Percentiles rank a stretch among this genome's conserved stretches.
phyloP scores from a whole-genome alignment of 2,113 vertebrate genomes.

The Halichoeres trimaculatus region DNA sequence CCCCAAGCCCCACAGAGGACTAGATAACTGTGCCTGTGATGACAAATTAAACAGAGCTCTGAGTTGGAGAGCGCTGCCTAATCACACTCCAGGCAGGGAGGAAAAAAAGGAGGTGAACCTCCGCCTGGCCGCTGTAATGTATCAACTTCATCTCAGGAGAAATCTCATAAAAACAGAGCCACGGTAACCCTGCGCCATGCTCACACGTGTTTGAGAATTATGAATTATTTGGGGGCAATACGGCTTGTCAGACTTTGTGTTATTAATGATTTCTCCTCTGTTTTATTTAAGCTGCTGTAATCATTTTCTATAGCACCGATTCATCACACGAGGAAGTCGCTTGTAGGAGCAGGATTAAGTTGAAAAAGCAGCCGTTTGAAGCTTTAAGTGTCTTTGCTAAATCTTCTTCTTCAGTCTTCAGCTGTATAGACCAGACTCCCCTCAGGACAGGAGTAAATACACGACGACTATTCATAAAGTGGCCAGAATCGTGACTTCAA shows the following conservation, averaged over 20 bases:
- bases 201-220: conserved; percentile 8
- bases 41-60: conserved; percentile 68
- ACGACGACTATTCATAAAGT: not conserved
- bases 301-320: not conserved
- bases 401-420: too few species aligned
- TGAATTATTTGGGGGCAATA: conserved; percentile 16
- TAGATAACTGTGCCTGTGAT: conserved; percentile 38
- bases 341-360: not conserved
- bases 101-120: conserved; percentile 35
- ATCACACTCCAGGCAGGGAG: conserved; percentile 40
- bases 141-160: conserved; percentile 45
- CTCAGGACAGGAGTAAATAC: not conserved
- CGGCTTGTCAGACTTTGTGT: conserved; percentile 11
- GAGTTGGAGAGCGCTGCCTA: conserved; percentile 51
- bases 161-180: conserved; percentile 47
- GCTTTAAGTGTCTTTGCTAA: conserved; percentile 10
- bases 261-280: conserved; percentile 17
- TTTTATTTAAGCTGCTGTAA: conserved; percentile 13
- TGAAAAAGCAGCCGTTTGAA: not conserved
- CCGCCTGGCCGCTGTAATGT: conserved; percentile 27
- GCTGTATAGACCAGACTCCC: too few species aligned
- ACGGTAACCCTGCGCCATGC: not conserved
- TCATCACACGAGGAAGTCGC: not conserved
- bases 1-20: not conserved
- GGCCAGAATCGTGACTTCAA: not conserved